Conservation (phyloP, 2,113 vertebrate species). For the Passer domesticus region DNA sequence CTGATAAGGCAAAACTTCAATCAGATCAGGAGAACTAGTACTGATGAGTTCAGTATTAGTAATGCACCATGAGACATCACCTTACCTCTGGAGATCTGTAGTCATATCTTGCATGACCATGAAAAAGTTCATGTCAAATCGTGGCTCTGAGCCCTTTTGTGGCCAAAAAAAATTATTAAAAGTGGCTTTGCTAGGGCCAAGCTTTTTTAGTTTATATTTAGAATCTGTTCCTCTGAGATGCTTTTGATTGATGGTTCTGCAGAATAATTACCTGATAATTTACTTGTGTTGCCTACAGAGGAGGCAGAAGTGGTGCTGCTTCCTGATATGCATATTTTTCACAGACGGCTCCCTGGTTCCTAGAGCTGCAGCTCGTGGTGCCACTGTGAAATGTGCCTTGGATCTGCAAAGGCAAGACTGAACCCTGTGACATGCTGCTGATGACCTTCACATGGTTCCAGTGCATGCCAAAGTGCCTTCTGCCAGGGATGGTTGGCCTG, state of each 20-base stretch:
- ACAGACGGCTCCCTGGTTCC: neutral
- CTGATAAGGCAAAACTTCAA: neutral
- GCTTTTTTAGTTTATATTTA: neutral
- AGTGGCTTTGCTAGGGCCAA: neutral
- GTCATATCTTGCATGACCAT: neutral
- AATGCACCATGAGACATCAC: neutral
- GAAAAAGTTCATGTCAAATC: neutral
- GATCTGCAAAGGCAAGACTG: neutral
- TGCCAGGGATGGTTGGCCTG: neutral
- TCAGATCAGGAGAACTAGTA: neutral
- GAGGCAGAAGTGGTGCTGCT: neutral
- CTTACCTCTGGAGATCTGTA: neutral
- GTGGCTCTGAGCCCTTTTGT: neutral
- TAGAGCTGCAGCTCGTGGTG: neutral
- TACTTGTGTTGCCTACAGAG: neutral
- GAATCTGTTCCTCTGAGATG: neutral
- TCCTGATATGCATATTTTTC: neutral
- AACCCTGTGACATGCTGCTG: neutral
- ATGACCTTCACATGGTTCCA: rapidly evolving
- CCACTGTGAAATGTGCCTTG: neutral
- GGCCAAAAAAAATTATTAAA: neutral
- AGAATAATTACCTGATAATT: neutral
- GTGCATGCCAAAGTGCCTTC: neutral
- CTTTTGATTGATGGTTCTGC: neutral
- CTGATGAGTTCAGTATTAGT: neutral